These are phyloP conservation scores for Drosophila longiperda DNA, from an alignment of 2,888 invertebrate genomes.

Conservation along the genomic window DNA sequence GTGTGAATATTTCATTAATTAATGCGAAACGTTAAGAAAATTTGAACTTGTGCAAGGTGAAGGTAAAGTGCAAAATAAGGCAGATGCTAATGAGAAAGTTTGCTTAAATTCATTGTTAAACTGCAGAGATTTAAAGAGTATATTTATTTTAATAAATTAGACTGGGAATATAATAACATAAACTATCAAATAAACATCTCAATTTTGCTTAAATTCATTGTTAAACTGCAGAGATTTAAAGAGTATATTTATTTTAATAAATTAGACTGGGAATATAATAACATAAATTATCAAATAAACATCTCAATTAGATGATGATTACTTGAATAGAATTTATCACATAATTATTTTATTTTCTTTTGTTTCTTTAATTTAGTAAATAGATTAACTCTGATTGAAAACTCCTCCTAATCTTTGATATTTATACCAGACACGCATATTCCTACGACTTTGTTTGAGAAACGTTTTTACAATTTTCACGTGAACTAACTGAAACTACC, in stretches of 20 bases:
- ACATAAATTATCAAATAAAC: background rate
- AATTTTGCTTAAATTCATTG: background rate
- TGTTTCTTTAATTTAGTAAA: background rate
- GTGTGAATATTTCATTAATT: conserved; percentile 49
- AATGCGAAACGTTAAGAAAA: conserved; percentile 22
- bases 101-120: background rate
- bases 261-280: background rate
- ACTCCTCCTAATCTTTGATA: background rate
- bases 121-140: background rate
- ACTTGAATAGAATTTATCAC: background rate
- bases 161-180: rapidly evolving
- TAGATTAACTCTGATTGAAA: background rate
- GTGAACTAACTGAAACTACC: background rate
- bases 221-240: background rate
- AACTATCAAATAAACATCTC: background rate
- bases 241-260: background rate
- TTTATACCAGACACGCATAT: too few relatives aligned
- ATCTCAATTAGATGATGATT: background rate
- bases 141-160: background rate
- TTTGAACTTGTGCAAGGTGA: background rate
- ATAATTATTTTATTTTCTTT: background rate
- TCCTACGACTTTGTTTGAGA: background rate
- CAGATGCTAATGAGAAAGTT: background rate
- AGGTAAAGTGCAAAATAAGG: background rate
- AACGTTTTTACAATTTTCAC: background rate